Base-by-base conservation (phyloP, 2,797 vertebrate genomes). In the Carcharodon carcharias region DNA sequence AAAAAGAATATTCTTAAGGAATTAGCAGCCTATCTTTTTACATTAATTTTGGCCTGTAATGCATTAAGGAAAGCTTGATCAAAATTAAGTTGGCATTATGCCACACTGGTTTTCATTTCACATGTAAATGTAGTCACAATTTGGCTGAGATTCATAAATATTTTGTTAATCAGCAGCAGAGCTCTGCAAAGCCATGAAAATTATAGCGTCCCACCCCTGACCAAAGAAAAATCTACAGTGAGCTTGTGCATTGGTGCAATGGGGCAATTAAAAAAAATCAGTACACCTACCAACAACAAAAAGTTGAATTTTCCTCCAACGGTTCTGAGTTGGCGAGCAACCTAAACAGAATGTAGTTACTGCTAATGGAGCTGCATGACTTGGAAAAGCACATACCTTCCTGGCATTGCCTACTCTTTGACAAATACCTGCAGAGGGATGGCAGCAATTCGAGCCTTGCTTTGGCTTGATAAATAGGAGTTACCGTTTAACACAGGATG, bases 71-170 rank as follows among this genome's bases (percentile, higher is more conserved):
- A 26, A 31, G 26, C 61, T 8, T 23, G 94, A 95, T 95, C 50
- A 54, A 95, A 95, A 95, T 95, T 71, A 95, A 77, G 28, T 73
- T 95, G 67, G 73, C 54, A 54, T 95, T 73, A n/a, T 73, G 26
- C 54, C 94, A 56, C 45, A 56, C 71, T 31, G 28, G 58, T 95
- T 95, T 77, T 77, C 69, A 73, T 95, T 77, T 73, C 94, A 95
- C 67, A 73, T 56, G 73, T 73, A 95, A 95, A 73, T 71, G 50
- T 71, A 31, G 16, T 31, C 58, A 77, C 69, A 77, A 26, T 58
- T 58, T 95, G 94, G 94, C 50, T 56, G 67, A 6, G 94, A 73
- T 54, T 71, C 45, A 73, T 45, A 56, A 54, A 9, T 69, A 56
- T 58, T 61, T 77, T 54, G 45, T 77, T 77, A 58, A 77, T 77